phyloP scores from a whole-genome alignment of 2,888 invertebrate genomes.

The Lasioglossum figueresi region DNA sequence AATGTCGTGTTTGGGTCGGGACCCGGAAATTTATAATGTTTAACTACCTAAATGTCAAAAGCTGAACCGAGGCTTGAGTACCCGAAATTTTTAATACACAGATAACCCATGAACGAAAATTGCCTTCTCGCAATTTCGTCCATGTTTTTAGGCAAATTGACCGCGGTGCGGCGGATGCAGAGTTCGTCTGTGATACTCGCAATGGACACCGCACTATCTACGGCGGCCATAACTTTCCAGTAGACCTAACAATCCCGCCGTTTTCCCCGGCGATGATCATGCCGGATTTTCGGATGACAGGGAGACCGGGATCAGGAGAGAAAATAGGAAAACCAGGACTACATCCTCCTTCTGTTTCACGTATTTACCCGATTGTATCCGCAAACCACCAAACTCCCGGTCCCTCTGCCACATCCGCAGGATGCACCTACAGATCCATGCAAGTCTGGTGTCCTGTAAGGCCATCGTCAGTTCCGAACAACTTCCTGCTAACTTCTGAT shows the following conservation, averaged over 20 bases:
- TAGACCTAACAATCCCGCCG: background rate
- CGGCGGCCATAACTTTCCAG: background rate
- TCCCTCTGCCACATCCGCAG: conserved; percentile 2
- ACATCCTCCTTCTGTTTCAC: conserved; percentile 36
- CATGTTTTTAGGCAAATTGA: no score
- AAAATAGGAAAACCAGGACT: conserved; percentile 37
- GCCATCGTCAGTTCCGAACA: conserved; percentile 22
- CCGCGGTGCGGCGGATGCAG: no score
- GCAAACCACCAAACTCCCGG: conserved; percentile 36
- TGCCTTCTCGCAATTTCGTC: no score
- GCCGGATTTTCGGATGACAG: background rate
- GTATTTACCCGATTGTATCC: conserved; percentile 36
- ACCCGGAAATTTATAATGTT: no score
- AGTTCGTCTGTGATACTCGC: background rate
- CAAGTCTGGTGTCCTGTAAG: conserved; percentile 15
- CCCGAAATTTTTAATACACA: no score
- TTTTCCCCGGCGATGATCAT: conserved; percentile 21
- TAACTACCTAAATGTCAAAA: no score
- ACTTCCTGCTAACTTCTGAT: conserved; percentile 45
- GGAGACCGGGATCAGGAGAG: background rate
- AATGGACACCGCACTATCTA: background rate
- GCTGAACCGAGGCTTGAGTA: no score
- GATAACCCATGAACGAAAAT: no score
- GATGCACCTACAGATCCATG: conserved; percentile 4
- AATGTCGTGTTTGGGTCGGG: no score